These are phyloP conservation scores for Sebastolobus alascanus DNA, from an alignment of 2,797 vertebrate species.

Conservation along the genomic window DNA sequence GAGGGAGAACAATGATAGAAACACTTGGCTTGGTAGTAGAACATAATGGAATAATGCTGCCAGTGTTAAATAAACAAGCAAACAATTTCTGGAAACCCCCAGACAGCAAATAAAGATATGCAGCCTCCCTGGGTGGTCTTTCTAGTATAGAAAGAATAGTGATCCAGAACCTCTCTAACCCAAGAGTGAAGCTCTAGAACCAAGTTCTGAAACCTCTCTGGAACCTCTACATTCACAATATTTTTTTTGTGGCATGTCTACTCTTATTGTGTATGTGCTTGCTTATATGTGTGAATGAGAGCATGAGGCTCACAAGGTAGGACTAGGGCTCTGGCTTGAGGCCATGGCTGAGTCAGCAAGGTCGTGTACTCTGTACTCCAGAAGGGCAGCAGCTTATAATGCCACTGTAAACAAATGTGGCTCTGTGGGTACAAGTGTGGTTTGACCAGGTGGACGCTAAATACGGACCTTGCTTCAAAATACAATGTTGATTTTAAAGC, in stretches of 20 bases:
- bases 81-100: not conserved
- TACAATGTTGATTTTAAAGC: not conserved
- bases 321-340: conserved; percentile 49
- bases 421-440: conserved; percentile 10
- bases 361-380: conserved; percentile 50
- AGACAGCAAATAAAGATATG: conserved; percentile 2
- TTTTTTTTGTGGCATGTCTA: not conserved
- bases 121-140: not conserved
- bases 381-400: conserved; percentile 35
- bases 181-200: not conserved
- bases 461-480: conserved; percentile 12
- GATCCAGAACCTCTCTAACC: conserved; percentile 1
- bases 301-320: conserved; percentile 40
- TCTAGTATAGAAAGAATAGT: not conserved
- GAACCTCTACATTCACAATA: not conserved
- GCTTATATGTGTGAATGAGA: conserved; percentile 3
- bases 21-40: not conserved
- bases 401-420: conserved; percentile 34
- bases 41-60: not conserved
- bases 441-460: not conserved
- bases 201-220: not conserved
- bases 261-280: conserved; percentile 2
- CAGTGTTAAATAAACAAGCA: not conserved
- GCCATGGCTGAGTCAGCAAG: conserved; percentile 64
- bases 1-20: not conserved